A percentile compares a stretch with the other conserved stretches of the same genome.
phyloP scores from a whole-genome alignment of 2,888 invertebrate species.

The Cinara cedri region DNA sequence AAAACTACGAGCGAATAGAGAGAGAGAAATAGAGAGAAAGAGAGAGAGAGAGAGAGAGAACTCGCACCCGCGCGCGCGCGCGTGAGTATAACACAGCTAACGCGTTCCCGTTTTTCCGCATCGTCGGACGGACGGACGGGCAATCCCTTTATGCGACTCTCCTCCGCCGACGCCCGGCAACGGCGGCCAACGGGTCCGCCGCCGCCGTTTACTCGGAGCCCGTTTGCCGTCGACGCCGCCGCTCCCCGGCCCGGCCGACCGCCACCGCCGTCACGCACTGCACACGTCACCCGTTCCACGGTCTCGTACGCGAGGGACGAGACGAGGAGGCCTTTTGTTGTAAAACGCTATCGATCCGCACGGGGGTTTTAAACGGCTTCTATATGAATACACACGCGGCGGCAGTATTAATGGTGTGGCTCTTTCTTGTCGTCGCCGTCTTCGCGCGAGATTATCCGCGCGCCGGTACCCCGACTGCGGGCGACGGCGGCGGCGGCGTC shows the following conservation, averaged over 20 bases:
- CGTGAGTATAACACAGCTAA: neutral
- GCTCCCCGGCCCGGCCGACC: neutral
- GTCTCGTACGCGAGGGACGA: neutral
- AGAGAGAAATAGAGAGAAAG: neutral
- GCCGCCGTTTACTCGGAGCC: no score
- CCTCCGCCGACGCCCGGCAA: neutral
- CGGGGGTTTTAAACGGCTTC: constrained; percentile 54
- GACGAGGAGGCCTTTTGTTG: constrained; percentile 50
- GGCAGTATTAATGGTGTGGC: constrained; percentile 48
- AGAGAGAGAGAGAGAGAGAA: neutral
- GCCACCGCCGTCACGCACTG: neutral
- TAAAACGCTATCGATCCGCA: constrained; percentile 56
- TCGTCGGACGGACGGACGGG: constrained; percentile 50
- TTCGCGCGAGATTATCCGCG: constrained; percentile 29
- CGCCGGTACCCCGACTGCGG: neutral
- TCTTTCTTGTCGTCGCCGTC: constrained; percentile 14
- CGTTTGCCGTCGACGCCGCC: neutral
- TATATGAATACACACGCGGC: constrained; percentile 48
- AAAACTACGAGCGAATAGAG: neutral
- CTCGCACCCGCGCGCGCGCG: neutral
- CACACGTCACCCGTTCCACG: neutral
- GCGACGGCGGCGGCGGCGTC: neutral
- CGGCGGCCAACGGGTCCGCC: neutral
- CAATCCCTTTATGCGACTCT: constrained; percentile 50
- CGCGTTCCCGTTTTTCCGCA: constrained; percentile 54